Evolutionary conservation across 37 sponge, comb jelly and placozoan genomes (phyloP).

Genomic region (Haliclona indistincta): DNA sequence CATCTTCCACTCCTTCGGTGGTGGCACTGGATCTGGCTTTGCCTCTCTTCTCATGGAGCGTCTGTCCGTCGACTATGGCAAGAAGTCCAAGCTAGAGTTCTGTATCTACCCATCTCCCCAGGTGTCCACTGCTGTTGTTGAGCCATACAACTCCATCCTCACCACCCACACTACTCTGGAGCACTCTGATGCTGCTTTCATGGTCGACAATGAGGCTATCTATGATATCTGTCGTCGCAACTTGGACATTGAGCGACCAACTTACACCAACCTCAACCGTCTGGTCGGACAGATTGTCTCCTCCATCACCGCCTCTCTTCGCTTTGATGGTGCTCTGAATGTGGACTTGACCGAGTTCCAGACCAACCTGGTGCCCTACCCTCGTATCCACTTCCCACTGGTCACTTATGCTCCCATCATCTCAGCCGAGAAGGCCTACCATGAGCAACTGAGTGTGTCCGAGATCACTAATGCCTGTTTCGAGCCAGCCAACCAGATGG

Average conservation of each 20-base stretch:
- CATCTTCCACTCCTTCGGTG: constrained; percentile 92
- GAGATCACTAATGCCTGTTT: constrained; percentile 89
- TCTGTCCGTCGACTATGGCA: constrained; percentile 91
- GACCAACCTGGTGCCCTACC: constrained; percentile 95
- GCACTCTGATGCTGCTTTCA: constrained; percentile 97
- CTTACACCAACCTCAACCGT: constrained; percentile 80
- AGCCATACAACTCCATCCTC: constrained; percentile 93
- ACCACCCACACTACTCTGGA: constrained; percentile 84
- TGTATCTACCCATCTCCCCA: constrained; percentile 94
- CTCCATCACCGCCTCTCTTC: constrained; percentile 95
- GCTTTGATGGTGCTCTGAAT: constrained; percentile 92
- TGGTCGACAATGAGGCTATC: constrained; percentile 97
- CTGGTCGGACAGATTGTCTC: constrained; percentile 89
- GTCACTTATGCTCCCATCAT: constrained; percentile 90
- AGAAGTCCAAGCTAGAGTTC: constrained; percentile 93
- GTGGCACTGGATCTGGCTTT: constrained; percentile 95
- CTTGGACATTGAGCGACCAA: constrained; percentile 82
- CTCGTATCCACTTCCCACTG: constrained; percentile 94
- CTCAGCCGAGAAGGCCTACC: no score
- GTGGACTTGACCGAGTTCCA: constrained; percentile 94
- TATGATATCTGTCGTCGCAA: constrained; percentile 92
- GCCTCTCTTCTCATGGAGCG: constrained; percentile 91
- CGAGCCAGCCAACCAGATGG: constrained; percentile 92
- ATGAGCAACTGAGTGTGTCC: constrained; percentile 83
- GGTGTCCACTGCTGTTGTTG: constrained; percentile 92